Evolutionary conservation across 92 coral and sea anemone genomes (phyloP).

Genomic region (Phenganax marumi): DNA sequence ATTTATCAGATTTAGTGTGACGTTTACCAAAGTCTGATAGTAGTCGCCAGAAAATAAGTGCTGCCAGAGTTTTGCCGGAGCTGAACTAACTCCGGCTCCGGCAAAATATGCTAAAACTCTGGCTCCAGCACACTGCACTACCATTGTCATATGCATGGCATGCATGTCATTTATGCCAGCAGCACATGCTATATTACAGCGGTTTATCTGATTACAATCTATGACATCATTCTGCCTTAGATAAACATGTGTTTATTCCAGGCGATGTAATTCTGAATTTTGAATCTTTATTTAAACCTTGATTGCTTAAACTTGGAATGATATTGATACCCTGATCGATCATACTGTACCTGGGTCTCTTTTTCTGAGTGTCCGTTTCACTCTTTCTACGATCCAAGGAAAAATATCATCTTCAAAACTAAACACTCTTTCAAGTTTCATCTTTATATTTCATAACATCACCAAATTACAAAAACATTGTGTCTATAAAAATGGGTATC

Average conservation of each 20-base stretch:
- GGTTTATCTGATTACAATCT: background rate
- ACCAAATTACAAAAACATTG: background rate
- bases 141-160: too few relatives aligned
- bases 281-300: background rate
- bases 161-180: too few relatives aligned
- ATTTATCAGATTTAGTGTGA: too few relatives aligned
- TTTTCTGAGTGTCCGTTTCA: slow-evolving; percentile 49
- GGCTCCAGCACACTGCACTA: too few relatives aligned
- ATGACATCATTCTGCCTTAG: background rate
- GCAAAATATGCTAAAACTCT: too few relatives aligned
- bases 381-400: slow-evolving; percentile 65
- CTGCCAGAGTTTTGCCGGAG: too few relatives aligned
- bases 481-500: background rate
- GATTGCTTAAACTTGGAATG: background rate
- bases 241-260: too few relatives aligned
- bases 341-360: slow-evolving; percentile 14
- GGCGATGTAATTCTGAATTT: too few relatives aligned
- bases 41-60: too few relatives aligned
- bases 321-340: background rate
- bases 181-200: too few relatives aligned
- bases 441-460: slow-evolving; percentile 25
- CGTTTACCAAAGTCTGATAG: too few relatives aligned
- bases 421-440: slow-evolving; percentile 55
- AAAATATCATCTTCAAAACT: slow-evolving; percentile 78
- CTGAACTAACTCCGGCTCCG: too few relatives aligned